These are phyloP conservation scores for Parauchenoglanis punctatus DNA, from an alignment of 2,797 vertebrate genomes.

Conservation along the genomic window DNA sequence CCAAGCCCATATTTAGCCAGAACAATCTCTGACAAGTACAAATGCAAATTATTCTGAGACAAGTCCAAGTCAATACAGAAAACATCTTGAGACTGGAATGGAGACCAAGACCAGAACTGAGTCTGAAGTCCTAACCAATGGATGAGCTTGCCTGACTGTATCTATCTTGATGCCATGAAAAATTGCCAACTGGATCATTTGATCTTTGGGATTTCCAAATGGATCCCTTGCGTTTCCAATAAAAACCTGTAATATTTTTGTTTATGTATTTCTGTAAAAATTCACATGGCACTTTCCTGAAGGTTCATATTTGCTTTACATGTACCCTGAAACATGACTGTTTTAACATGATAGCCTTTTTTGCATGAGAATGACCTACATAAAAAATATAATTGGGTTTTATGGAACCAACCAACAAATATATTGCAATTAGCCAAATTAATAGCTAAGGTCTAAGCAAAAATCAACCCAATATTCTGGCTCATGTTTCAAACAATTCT, in stretches of 20 bases:
- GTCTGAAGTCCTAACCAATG: background rate
- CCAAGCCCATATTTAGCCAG: background rate
- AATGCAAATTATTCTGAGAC: background rate
- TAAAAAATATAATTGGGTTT: background rate
- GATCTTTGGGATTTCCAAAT: background rate
- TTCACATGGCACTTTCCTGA: background rate
- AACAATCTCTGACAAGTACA: background rate
- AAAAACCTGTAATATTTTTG: background rate
- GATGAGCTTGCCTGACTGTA: background rate
- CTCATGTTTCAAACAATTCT: background rate
- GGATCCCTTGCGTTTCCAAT: background rate
- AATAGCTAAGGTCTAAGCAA: background rate
- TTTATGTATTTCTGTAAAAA: background rate
- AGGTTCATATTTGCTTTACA: background rate
- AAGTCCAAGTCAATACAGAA: background rate
- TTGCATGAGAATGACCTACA: background rate
- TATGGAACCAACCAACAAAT: background rate
- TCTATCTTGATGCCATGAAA: background rate
- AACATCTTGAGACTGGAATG: background rate
- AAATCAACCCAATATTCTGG: constrained; percentile 7
- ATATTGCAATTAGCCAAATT: background rate
- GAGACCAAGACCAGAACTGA: background rate
- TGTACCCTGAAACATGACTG: background rate
- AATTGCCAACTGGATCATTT: background rate
- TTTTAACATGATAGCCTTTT: background rate